Evolutionary conservation across 1,140 invertebrate species (phyloP).

Genomic region (Ceratoteleas bidentatus): DNA sequence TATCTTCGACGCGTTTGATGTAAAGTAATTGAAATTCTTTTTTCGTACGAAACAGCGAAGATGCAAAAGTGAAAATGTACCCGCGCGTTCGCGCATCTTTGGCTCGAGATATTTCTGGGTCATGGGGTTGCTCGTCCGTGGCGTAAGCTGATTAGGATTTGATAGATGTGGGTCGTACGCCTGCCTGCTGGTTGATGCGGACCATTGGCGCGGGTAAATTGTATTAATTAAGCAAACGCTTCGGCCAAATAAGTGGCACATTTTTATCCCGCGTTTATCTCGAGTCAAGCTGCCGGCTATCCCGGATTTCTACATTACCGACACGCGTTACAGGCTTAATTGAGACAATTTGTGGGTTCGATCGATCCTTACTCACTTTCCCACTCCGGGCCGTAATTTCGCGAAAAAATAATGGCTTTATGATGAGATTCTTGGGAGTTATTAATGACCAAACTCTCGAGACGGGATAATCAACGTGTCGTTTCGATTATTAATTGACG

Average conservation of each 20-base stretch:
- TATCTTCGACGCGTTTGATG: conserved; percentile 39
- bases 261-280: conserved; percentile 18
- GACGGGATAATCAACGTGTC: conserved; percentile 12
- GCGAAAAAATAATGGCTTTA: too few relatives aligned
- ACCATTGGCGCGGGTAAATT: conserved; percentile 25
- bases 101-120: conserved; percentile 51
- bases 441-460: conserved; percentile 1
- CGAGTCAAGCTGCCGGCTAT: too few relatives aligned
- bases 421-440: too few relatives aligned
- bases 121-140: conserved; percentile 49
- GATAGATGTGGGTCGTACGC: conserved; percentile 61
- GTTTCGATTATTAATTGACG: conserved; percentile 5
- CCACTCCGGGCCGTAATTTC: too few relatives aligned
- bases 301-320: too few relatives aligned
- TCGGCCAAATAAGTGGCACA: conserved; percentile 4
- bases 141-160: conserved; percentile 68
- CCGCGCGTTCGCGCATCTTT: conserved; percentile 29
- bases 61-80: conserved; percentile 33
- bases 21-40: conserved; percentile 63
- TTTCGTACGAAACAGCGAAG: conserved; percentile 29
- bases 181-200: conserved; percentile 40
- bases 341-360: too few relatives aligned
- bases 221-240: conserved; percentile 40
- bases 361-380: too few relatives aligned
- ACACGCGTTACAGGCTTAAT: too few relatives aligned